These are phyloP conservation scores for Cheilosia variabilis DNA, from an alignment of 2,888 invertebrate species.

Conservation along the genomic window DNA sequence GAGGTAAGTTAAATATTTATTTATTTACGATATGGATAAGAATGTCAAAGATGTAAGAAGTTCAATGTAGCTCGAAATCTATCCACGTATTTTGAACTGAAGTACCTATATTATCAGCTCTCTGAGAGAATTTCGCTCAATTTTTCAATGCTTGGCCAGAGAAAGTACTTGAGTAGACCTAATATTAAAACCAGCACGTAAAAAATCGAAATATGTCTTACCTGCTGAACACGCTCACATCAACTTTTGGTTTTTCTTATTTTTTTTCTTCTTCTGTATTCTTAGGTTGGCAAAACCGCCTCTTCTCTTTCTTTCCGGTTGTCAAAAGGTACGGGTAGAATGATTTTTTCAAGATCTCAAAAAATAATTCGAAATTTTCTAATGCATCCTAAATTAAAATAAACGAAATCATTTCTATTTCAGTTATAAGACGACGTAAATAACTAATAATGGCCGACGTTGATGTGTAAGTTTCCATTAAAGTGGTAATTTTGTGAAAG, in stretches of 20 bases:
- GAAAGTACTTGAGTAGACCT: no score
- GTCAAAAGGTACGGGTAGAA: constrained; percentile 82
- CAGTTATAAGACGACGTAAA: constrained; percentile 80
- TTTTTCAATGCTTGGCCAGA: no score
- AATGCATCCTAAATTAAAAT: constrained; percentile 78
- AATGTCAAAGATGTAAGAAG: no score
- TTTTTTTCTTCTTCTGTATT: constrained; percentile 2
- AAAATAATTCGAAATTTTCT: constrained; percentile 77
- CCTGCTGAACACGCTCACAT: constrained; percentile 15
- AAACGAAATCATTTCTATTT: constrained; percentile 77
- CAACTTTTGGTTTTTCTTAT: background rate
- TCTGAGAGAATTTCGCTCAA: no score
- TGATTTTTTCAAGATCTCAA: constrained; percentile 70
- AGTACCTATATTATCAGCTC: no score
- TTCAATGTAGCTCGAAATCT: no score
- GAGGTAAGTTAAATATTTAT: no score
- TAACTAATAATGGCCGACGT: constrained; percentile 90
- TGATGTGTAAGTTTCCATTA: constrained; percentile 89
- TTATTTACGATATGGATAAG: no score
- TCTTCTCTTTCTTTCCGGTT: constrained; percentile 83
- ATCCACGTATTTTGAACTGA: no score
- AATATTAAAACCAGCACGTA: no score
- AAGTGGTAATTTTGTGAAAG: constrained; percentile 25
- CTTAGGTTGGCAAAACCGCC: constrained; percentile 65
- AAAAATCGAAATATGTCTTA: no score